phyloP scores from a whole-genome alignment of 1,140 invertebrate species.

The Pemphigus obesinymphae region DNA sequence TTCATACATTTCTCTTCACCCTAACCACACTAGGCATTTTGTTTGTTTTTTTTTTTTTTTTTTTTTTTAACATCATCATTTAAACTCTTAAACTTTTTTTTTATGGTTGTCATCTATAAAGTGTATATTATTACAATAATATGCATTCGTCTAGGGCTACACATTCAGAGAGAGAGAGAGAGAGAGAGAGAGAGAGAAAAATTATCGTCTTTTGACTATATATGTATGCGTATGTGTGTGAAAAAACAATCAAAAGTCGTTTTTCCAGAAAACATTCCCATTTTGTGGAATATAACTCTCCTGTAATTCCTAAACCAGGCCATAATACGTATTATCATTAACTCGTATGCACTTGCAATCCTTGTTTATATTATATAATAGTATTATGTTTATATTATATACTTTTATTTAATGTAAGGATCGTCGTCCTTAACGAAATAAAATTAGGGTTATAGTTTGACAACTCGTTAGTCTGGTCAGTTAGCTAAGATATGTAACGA shows the following conservation, averaged over 20 bases:
- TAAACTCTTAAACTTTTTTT: not conserved
- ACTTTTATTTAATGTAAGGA: not conserved
- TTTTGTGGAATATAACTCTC: not conserved
- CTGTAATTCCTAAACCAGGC: not conserved
- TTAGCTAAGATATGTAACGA: conserved; percentile 24
- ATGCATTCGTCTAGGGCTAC: not conserved
- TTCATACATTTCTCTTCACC: too few relatives aligned
- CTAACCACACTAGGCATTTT: not conserved
- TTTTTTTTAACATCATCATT: not conserved
- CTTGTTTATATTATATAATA: too few relatives aligned
- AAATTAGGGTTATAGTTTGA: not conserved
- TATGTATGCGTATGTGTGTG: too few relatives aligned
- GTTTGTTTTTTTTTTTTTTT: too few relatives aligned
- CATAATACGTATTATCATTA: conserved; percentile 1
- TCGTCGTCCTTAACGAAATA: not conserved
- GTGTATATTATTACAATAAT: too few relatives aligned
- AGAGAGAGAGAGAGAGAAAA: too few relatives aligned
- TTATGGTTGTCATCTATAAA: not conserved
- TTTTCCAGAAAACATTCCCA: not conserved
- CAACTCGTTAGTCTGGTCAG: conserved; percentile 26
- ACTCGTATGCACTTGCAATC: not conserved
- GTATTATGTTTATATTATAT: too few relatives aligned
- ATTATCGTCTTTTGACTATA: not conserved
- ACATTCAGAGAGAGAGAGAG: too few relatives aligned
- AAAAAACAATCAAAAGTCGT: not conserved